phyloP scores from a whole-genome alignment of 2,113 vertebrate species.

The Columbina picui region DNA sequence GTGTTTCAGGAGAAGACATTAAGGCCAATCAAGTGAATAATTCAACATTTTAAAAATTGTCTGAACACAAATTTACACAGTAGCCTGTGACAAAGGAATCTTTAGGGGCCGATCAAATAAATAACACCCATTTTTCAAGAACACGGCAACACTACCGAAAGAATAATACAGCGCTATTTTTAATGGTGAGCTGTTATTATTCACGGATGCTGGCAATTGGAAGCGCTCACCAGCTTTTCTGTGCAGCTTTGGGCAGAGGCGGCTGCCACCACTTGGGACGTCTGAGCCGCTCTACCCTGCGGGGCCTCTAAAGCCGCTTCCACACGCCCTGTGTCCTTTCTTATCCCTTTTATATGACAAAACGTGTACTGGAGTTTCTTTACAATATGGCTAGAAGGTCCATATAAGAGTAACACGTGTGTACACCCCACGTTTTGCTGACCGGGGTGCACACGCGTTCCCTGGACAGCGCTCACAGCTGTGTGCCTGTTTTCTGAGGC shows the following conservation, averaged over 20 bases:
- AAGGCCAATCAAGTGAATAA: constrained; percentile 73
- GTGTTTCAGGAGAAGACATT: constrained; percentile 46
- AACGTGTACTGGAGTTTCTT: background rate
- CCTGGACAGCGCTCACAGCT: background rate
- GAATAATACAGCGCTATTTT: constrained; percentile 30
- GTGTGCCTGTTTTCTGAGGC: background rate
- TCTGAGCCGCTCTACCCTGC: accelerated
- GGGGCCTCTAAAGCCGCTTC: background rate
- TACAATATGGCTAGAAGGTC: background rate
- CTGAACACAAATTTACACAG: constrained; percentile 74
- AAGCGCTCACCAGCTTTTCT: background rate
- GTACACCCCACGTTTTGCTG: background rate
- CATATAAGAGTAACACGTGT: accelerated
- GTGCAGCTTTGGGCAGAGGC: background rate
- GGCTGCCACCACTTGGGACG: background rate
- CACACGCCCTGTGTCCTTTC: background rate
- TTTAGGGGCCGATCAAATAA: constrained; percentile 70
- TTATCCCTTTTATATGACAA: background rate
- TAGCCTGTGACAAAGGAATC: constrained; percentile 70
- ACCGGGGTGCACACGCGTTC: background rate
- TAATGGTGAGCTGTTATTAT: background rate
- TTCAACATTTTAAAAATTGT: constrained; percentile 62
- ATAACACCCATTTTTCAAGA: constrained; percentile 70
- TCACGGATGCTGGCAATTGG: background rate
- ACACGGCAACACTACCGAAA: constrained; percentile 16